Percentiles rank a stretch among this genome's conserved stretches.
Conservation (phyloP, 2,113 vertebrate species). For the Varanus komodoensis region DNA sequence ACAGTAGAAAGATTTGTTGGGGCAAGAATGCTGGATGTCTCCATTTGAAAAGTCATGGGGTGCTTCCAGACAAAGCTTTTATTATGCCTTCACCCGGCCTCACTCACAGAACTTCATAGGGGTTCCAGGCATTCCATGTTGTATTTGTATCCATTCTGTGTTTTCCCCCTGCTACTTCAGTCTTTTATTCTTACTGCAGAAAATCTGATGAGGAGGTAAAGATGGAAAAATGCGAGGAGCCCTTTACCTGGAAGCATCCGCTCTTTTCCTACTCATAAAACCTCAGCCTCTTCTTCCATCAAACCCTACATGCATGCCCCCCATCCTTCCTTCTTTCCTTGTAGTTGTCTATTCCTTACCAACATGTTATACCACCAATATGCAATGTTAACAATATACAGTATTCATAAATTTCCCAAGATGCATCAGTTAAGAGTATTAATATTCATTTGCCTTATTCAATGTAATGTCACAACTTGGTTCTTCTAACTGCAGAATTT, state of each 20-base stretch:
- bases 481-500: not conserved
- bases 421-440: not conserved
- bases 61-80: too few relatives aligned
- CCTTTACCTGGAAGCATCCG: too few relatives aligned
- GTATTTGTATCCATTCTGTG: too few relatives aligned
- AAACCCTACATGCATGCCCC: not conserved
- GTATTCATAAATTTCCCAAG: not conserved
- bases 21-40: not conserved
- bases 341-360: not conserved
- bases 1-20: not conserved
- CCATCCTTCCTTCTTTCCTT: not conserved
- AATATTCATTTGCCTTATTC: not conserved
- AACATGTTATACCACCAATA: not conserved
- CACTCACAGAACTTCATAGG: too few relatives aligned
- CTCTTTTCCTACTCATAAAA: not conserved
- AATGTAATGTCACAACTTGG: not conserved
- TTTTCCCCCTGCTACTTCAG: too few relatives aligned
- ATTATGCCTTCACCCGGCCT: too few relatives aligned
- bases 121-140: too few relatives aligned
- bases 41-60: not conserved
- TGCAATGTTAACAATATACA: not conserved
- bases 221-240: too few relatives aligned
- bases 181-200: too few relatives aligned
- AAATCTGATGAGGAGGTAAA: too few relatives aligned
- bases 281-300: not conserved